Evolutionary conservation across 2,797 vertebrate species (phyloP).

Genomic region (Hippopotamyrus pictus): DNA sequence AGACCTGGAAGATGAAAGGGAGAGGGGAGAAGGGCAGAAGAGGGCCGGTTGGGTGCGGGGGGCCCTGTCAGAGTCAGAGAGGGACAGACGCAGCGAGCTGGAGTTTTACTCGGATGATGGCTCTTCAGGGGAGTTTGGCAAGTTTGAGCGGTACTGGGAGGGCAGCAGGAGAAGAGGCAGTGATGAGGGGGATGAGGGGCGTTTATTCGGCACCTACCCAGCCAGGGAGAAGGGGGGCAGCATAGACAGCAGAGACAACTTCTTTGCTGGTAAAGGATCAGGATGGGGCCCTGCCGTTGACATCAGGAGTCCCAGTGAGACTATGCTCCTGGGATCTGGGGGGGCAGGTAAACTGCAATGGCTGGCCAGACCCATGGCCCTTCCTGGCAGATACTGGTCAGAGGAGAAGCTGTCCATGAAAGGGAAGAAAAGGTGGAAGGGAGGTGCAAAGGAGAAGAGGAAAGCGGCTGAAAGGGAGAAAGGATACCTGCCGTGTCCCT

Average conservation of each 20-base stretch:
- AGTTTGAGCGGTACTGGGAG: conserved; percentile 73
- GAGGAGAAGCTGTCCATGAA: conserved; percentile 79
- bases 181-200: conserved; percentile 63
- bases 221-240: conserved; percentile 66
- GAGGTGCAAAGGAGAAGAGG: conserved; percentile 50
- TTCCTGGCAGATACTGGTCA: conserved; percentile 80
- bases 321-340: conserved; percentile 19
- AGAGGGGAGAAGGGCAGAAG: conserved; percentile 51
- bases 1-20: conserved; percentile 40
- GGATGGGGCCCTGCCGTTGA: conserved; percentile 54
- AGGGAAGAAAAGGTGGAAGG: conserved; percentile 57
- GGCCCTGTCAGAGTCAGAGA: conserved; percentile 59
- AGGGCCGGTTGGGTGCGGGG: conserved; percentile 45
- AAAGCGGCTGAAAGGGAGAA: conserved; percentile 59
- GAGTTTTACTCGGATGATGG: conserved; percentile 62
- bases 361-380: conserved; percentile 59
- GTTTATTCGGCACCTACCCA: conserved; percentile 73
- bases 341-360: conserved; percentile 45
- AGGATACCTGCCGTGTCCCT: conserved; percentile 53
- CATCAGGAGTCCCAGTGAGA: conserved; percentile 54
- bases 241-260: conserved; percentile 65
- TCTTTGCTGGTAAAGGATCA: conserved; percentile 57
- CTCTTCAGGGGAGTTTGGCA: conserved; percentile 70
- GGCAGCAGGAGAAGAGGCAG: conserved; percentile 65
- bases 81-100: conserved; percentile 57